A percentile compares a stretch with the other conserved stretches of the same genome.
These are phyloP conservation scores for Nomada flava DNA, from an alignment of 2,888 invertebrate genomes.

Conservation along the genomic window DNA sequence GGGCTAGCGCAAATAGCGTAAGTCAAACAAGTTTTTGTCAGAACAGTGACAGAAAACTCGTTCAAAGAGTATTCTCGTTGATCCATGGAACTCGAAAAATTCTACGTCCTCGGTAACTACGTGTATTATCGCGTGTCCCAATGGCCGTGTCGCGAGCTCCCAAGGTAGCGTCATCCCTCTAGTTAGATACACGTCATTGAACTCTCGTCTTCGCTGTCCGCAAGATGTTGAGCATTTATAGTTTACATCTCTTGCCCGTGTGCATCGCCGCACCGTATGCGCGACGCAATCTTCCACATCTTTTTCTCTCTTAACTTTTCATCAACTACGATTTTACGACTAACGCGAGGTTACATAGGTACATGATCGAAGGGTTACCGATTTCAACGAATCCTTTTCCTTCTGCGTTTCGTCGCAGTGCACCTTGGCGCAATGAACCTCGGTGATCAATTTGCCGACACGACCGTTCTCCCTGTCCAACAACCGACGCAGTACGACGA, in stretches of 20 bases:
- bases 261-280: not conserved
- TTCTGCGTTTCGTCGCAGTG: conserved; percentile 84
- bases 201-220: conserved; percentile 69
- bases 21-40: not conserved
- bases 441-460: conserved; percentile 84
- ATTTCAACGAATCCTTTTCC: conserved; percentile 84
- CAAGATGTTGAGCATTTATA: conserved; percentile 12
- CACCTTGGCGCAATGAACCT: conserved; percentile 85
- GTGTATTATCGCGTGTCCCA: conserved; percentile 34
- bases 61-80: not conserved
- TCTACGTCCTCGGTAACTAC: conserved; percentile 23
- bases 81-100: conserved; percentile 9
- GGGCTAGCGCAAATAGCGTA: not conserved
- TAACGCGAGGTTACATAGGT: too few relatives aligned
- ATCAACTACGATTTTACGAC: too few relatives aligned
- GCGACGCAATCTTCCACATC: not conserved
- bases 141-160: conserved; percentile 54
- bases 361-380: conserved; percentile 64
- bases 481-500: conserved; percentile 86
- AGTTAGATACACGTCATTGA: conserved; percentile 72
- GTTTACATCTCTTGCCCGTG: not conserved
- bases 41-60: not conserved
- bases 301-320: too few relatives aligned
- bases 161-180: conserved; percentile 66
- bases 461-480: conserved; percentile 87